These are phyloP conservation scores for Chironomus striatipennis DNA, from an alignment of 1,140 invertebrate genomes.

Conservation along the genomic window DNA sequence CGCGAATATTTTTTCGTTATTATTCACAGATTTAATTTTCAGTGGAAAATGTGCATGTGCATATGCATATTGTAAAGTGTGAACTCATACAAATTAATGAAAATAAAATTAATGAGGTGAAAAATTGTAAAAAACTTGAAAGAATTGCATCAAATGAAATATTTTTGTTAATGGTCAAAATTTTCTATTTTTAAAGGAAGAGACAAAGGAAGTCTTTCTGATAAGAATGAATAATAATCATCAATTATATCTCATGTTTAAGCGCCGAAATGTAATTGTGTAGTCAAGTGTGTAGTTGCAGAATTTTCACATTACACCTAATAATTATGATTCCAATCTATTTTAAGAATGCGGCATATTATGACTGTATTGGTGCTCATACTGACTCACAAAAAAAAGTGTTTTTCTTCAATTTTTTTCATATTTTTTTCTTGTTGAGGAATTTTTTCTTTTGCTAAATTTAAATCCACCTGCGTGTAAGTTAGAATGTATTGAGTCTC, in stretches of 20 bases:
- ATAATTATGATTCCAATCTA: slow-evolving; percentile 12
- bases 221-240: slow-evolving; percentile 4
- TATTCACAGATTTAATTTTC: no score
- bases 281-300: background rate
- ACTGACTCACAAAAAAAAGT: background rate
- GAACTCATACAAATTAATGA: no score
- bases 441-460: slow-evolving; percentile 12
- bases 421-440: background rate
- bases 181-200: background rate
- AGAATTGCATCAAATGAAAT: background rate
- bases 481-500: background rate
- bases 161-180: background rate
- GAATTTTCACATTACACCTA: slow-evolving; percentile 16
- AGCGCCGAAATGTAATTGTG: background rate
- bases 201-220: background rate
- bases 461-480: slow-evolving; percentile 21
- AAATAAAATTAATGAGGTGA: no score
- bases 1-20: no score
- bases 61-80: no score
- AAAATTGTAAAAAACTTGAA: no score
- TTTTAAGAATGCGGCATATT: background rate
- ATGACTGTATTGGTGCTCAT: background rate
- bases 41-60: no score
- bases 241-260: background rate
- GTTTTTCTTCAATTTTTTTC: slow-evolving; percentile 17